Percentiles rank a stretch among this genome's conserved stretches.
These are phyloP conservation scores for Hipparchia sbordonii DNA, from an alignment of 2,888 invertebrate species.

Conservation along the genomic window DNA sequence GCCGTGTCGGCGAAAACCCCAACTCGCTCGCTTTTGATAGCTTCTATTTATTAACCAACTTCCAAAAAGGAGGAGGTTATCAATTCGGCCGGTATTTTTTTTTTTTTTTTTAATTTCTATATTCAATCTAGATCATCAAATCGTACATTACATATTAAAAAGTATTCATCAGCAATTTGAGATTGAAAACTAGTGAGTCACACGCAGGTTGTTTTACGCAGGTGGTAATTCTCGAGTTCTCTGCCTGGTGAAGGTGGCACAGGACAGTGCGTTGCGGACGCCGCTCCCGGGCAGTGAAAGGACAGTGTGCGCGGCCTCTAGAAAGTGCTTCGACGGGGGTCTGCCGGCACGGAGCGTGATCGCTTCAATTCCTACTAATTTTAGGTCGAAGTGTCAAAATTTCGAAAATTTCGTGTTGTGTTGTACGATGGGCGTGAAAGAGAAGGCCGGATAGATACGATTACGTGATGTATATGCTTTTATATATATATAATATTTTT, in stretches of 20 bases:
- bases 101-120: too few species aligned
- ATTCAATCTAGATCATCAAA: too few species aligned
- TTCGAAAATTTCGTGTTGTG: slow-evolving; percentile 24
- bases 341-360: slow-evolving; percentile 36
- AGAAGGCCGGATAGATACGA: slow-evolving; percentile 13
- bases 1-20: too few species aligned
- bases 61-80: too few species aligned
- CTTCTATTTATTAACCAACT: too few species aligned
- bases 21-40: too few species aligned
- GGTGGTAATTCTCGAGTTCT: slow-evolving; percentile 54
- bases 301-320: slow-evolving; percentile 57
- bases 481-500: background rate
- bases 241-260: slow-evolving; percentile 50
- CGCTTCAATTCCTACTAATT: slow-evolving; percentile 69
- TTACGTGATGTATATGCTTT: slow-evolving; percentile 7
- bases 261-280: slow-evolving; percentile 45
- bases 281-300: slow-evolving; percentile 46
- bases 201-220: slow-evolving; percentile 39
- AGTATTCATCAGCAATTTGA: too few species aligned
- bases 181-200: too few species aligned
- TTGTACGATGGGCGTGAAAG: slow-evolving; percentile 2
- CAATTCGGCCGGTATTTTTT: too few species aligned
- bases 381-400: slow-evolving; percentile 58
- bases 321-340: slow-evolving; percentile 79
- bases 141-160: too few species aligned